A percentile compares a stretch with the other conserved stretches of the same genome.
These are phyloP conservation scores for Crepidodera aurea DNA, from an alignment of 2,888 invertebrate species.

Conservation along the genomic window DNA sequence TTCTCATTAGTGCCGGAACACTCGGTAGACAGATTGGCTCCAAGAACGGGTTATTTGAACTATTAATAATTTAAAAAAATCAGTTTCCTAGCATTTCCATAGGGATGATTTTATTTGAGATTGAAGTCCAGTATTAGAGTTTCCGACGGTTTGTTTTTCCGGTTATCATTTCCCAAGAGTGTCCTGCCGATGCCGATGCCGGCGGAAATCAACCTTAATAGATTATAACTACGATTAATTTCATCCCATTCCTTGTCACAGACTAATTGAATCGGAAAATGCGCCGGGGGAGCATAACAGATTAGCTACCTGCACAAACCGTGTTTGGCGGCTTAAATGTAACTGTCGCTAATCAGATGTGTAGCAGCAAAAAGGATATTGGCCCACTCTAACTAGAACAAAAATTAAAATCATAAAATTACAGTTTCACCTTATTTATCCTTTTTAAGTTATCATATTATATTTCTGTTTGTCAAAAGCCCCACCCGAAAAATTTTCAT, in stretches of 20 bases:
- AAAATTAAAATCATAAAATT: too few species aligned
- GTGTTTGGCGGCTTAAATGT: conserved; percentile 24
- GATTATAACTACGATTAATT: conserved; percentile 29
- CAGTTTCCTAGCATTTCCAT: not conserved
- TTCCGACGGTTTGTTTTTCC: conserved; percentile 7
- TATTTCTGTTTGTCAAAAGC: too few species aligned
- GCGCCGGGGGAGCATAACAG: conserved; percentile 25
- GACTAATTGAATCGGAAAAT: conserved; percentile 31
- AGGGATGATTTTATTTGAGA: not conserved
- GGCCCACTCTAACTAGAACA: too few species aligned
- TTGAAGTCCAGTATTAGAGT: not conserved
- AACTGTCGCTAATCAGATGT: not conserved
- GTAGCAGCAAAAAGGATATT: not conserved
- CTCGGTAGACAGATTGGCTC: too few species aligned
- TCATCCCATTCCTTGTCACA: conserved; percentile 28
- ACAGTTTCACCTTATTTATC: too few species aligned
- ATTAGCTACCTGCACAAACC: conserved; percentile 24
- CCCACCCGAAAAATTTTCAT: too few species aligned
- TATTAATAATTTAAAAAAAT: too few species aligned
- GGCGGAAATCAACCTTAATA: conserved; percentile 28
- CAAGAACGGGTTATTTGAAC: too few species aligned
- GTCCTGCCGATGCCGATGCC: conserved; percentile 16
- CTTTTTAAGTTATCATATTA: too few species aligned
- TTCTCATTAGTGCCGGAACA: too few species aligned
- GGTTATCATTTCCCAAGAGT: conserved; percentile 20